Percentiles rank a stretch among this genome's conserved stretches.
phyloP scores from a whole-genome alignment of 2,113 vertebrate genomes.

The Oncorhynchus kisutch region DNA sequence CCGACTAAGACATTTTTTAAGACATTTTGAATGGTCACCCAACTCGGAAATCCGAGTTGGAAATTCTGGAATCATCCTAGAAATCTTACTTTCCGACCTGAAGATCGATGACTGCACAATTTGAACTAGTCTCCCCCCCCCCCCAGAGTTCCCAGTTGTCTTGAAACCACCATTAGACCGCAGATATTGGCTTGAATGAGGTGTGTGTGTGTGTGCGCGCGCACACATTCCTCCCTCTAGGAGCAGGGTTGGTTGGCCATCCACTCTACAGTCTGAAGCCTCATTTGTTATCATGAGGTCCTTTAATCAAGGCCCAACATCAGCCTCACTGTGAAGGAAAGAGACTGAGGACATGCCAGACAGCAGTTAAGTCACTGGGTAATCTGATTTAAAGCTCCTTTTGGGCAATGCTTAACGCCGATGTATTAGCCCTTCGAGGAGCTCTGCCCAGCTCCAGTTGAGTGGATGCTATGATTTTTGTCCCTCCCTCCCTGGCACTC shows the following conservation, averaged over 20 bases:
- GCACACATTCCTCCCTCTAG: no score
- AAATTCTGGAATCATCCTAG: no score
- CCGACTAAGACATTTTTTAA: no score
- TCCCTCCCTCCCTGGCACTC: not conserved
- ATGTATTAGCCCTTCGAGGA: constrained; percentile 26
- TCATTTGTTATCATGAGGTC: not conserved
- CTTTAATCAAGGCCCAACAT: constrained; percentile 27
- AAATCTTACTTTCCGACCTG: no score
- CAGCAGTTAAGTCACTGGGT: constrained; percentile 26
- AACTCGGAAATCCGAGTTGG: no score
- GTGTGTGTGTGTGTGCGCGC: not conserved
- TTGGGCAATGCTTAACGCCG: constrained; percentile 27
- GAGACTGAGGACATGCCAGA: constrained; percentile 15
- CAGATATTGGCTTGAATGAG: constrained; percentile 11
- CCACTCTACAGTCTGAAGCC: no score
- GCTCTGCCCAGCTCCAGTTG: not conserved
- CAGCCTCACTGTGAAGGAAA: constrained; percentile 12
- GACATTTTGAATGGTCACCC: no score
- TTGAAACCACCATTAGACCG: constrained; percentile 19
- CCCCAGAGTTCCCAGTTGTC: no score
- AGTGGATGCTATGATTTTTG: not conserved
- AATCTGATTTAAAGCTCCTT: constrained; percentile 35
- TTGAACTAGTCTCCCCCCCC: no score
- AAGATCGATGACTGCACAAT: no score
- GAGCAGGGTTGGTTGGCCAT: no score